Evolutionary conservation across 1,140 invertebrate species (phyloP).

Genomic region (Philaenus spumarius): DNA sequence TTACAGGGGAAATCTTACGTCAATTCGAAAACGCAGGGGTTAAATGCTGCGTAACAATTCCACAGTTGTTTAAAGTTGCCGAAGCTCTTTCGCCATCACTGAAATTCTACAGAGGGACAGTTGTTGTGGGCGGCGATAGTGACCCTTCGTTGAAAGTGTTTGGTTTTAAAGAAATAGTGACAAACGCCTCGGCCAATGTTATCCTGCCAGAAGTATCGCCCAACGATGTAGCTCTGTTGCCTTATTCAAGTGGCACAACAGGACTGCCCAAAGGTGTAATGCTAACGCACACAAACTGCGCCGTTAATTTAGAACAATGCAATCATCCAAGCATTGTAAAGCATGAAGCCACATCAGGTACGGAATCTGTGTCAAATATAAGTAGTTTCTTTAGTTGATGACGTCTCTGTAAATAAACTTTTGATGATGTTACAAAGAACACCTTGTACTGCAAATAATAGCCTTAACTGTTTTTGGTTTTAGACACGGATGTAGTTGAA

Average conservation of each 20-base stretch:
- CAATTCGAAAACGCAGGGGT: constrained; percentile 61
- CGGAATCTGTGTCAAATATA: no score
- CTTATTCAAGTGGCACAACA: constrained; percentile 82
- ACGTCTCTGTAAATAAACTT: no score
- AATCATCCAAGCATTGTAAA: constrained; percentile 37
- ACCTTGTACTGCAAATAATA: no score
- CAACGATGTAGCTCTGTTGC: constrained; percentile 43
- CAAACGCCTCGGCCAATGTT: constrained; percentile 34
- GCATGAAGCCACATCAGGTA: constrained; percentile 28
- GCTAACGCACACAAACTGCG: constrained; percentile 70
- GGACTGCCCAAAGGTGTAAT: constrained; percentile 88
- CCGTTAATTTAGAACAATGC: constrained; percentile 56
- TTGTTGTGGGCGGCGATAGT: constrained; percentile 55
- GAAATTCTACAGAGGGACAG: constrained; percentile 62
- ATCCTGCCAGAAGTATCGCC: constrained; percentile 19
- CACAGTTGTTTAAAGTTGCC: constrained; percentile 53
- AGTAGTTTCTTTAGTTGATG: no score
- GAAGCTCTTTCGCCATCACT: constrained; percentile 45
- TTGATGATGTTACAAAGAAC: no score
- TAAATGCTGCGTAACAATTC: constrained; percentile 57
- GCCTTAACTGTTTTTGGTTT: no score
- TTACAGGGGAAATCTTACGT: constrained; percentile 55
- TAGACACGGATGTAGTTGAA: no score
- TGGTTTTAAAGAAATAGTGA: constrained; percentile 46
- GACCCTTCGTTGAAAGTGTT: constrained; percentile 43